These are phyloP conservation scores for Ceyx cyanopectus DNA, from an alignment of 2,113 vertebrate genomes.

Conservation along the genomic window DNA sequence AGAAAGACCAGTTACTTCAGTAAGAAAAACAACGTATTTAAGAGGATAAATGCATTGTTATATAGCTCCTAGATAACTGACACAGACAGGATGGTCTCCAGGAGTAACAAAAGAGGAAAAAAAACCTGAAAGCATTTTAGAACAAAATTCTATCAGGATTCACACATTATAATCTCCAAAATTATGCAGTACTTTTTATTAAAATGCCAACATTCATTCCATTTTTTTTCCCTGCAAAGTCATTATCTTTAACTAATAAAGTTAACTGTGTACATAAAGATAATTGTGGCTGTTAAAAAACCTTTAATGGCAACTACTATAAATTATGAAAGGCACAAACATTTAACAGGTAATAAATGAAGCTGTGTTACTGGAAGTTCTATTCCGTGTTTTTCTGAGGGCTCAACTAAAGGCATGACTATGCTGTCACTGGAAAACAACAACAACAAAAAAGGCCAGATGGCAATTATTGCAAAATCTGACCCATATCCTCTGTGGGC, in stretches of 20 bases:
- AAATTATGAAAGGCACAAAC: neutral
- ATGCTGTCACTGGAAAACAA: neutral
- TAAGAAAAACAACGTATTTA: neutral
- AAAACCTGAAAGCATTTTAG: neutral
- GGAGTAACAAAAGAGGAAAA: neutral
- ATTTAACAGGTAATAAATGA: neutral
- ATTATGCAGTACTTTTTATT: neutral
- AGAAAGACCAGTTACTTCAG: neutral
- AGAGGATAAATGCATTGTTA: neutral
- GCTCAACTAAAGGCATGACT: neutral
- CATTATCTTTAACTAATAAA: neutral
- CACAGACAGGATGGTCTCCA: accelerated
- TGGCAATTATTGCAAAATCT: neutral
- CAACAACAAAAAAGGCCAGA: neutral
- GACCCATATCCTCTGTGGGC: neutral
- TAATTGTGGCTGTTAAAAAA: neutral
- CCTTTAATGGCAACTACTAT: neutral
- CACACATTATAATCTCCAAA: neutral
- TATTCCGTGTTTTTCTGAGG: neutral
- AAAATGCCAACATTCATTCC: neutral
- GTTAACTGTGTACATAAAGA: neutral
- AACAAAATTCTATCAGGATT: neutral
- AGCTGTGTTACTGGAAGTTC: neutral
- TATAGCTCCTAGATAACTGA: neutral
- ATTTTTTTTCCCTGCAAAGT: neutral